Base-by-base conservation (phyloP, 2,888 invertebrate genomes). In the Heliconius charithonia region DNA sequence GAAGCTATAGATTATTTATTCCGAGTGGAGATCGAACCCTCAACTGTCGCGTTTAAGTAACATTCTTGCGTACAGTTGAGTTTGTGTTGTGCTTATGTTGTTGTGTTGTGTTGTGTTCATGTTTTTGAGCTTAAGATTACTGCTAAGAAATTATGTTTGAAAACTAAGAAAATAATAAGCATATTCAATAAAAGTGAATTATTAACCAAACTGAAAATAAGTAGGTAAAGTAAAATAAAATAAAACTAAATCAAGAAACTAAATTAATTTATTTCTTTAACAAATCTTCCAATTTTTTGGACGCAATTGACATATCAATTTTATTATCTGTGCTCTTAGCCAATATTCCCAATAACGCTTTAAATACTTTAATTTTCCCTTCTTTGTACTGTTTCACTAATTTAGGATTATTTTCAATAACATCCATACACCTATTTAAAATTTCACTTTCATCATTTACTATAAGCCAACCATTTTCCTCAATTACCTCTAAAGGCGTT, bases 331-430 rank as follows among this genome's bases (percentile, higher is more conserved):
- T 96, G 82, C 92, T 91, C 85, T 95, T 96, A 77, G 94, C 95
- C 75, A 97, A 92, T 86, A 96, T 92, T 22, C 96, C 96, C 80
- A 96, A 88, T 80, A 98, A 94, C 51, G 96, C 96, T 85, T 95
- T 96, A 71, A 97, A 95, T 13, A 96, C 95, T 92, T 97, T 97
- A 0, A 88, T 89, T 91, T 97, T 97, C 9, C 98, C 98, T 16
- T 91, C 92, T 87, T 95, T 96, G 86, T 96, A 97, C 83, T 96
- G 95, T 81, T 95, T 92, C 1, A 97, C 97, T 76, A 96, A 87
- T 87, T 97, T 96, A 19, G 96, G 94, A 90, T 97, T 97, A 81
- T 96, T 95, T 22, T 95, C 87, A 51, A 98, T 89, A 0, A 97
- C 95, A 84, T 95, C 90, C 75, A 89, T 84, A 87, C 98, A 98